These are phyloP conservation scores for Falcunculus frontatus DNA, from an alignment of 2,113 vertebrate genomes.

Conservation along the genomic window DNA sequence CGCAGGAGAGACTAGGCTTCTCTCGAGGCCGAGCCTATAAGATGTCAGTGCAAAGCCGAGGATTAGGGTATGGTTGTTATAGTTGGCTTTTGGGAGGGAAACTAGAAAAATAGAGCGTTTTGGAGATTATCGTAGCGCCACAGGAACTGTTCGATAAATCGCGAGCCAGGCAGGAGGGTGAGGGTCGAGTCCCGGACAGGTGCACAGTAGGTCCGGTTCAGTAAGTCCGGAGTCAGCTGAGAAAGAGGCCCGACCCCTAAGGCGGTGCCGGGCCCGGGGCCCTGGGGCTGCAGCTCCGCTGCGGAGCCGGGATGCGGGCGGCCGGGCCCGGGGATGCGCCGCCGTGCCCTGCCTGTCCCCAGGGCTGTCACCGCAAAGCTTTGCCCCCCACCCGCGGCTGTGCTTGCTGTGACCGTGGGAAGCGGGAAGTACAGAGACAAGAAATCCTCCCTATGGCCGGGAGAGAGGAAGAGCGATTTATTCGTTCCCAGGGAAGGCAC, in stretches of 20 bases:
- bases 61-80: not conserved
- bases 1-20: not conserved
- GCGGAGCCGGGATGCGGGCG: not conserved
- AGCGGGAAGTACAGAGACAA: not conserved
- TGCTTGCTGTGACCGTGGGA: not conserved
- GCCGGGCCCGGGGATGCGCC: not conserved
- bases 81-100: constrained; percentile 14
- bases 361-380: not conserved
- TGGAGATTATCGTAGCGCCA: not conserved
- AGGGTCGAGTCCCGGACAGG: not conserved
- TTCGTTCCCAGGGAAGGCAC: not conserved
- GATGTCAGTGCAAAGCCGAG: constrained; percentile 8
- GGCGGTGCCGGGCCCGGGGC: rapidly evolving
- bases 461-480: not conserved
- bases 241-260: not conserved
- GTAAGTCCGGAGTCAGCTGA: not conserved
- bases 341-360: not conserved
- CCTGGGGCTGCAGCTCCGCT: not conserved
- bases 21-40: not conserved
- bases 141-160: not conserved
- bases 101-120: not conserved
- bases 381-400: too few species aligned
- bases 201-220: not conserved
- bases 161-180: not conserved
- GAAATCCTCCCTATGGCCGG: not conserved